These are phyloP conservation scores for Meteorus cinctellus DNA, from an alignment of 2,888 invertebrate genomes.

Conservation along the genomic window DNA sequence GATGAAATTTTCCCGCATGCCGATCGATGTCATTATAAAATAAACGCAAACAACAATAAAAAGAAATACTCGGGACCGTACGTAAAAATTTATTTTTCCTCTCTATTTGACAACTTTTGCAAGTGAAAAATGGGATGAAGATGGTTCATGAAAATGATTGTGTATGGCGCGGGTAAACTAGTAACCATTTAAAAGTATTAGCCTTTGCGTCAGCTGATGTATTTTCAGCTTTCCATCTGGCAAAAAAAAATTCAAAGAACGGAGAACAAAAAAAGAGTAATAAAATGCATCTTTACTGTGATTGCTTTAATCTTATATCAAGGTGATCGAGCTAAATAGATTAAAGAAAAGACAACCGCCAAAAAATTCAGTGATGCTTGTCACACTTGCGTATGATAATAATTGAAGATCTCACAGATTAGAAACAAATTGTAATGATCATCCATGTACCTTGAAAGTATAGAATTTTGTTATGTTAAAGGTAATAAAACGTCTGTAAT, in stretches of 20 bases:
- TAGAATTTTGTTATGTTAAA: constrained; percentile 72
- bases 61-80: constrained; percentile 21
- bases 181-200: constrained; percentile 54
- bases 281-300: constrained; percentile 64
- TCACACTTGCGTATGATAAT: constrained; percentile 60
- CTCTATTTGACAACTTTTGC: background rate
- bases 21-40: constrained; percentile 1
- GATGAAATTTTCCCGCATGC: background rate
- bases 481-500: constrained; percentile 71
- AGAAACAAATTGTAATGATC: constrained; percentile 66
- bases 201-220: constrained; percentile 52
- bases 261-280: background rate
- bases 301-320: constrained; percentile 66
- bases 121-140: constrained; percentile 40
- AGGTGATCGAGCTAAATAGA: constrained; percentile 47
- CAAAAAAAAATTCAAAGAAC: background rate
- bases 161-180: constrained; percentile 55
- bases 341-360: constrained; percentile 16
- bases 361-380: constrained; percentile 17
- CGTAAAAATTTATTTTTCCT: background rate
- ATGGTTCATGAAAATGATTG: constrained; percentile 58
- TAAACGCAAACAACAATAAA: constrained; percentile 19
- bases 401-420: constrained; percentile 70
- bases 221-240: constrained; percentile 58
- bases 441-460: constrained; percentile 72